Evolutionary conservation across 1,140 invertebrate genomes (phyloP), one percentile per base, ranked within the genome.

Genomic region (Geopemphigus sp.): DNA sequence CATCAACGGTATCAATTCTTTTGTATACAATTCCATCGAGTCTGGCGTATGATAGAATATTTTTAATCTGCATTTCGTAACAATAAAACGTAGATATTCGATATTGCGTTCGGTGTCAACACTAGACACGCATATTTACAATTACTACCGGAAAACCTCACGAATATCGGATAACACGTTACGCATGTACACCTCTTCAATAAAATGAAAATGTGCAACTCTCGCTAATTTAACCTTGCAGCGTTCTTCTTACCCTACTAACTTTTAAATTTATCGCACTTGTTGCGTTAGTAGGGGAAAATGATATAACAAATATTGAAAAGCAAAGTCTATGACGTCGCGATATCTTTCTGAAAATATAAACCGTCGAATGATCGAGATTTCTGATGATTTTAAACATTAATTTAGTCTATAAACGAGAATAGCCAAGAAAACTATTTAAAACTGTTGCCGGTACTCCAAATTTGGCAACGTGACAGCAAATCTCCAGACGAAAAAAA

Each of bases 401-500:
- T 57, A 8, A n/a, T 57, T 57, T 57, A 1, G n/a, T 57, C 1
- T 57, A 8, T 24, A 12, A 57, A 57, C 22, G 24, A 3, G 17
- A 54, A 57, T 24, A 24, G 1, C 24, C 56, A 57, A n/a, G n/a
- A 57, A 57, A 24, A 22, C n/a, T 68, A 68, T 22, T n/a, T 68
- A 45, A 47, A 8, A 39, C 39, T 57, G 56, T n/a, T 22, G 39
- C 22, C 19, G 22, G n/a, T 15, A 68, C 39, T 22, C 14, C 5
- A 12, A 68, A 47, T 4, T 68, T 47, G 64, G 39, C 64, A 68
- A 47, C 10, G n/a, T 47, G n/a, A 68, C 64, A 22, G 47, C 64
- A 22, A 68, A 68, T 22, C 39, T 68, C 64, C n/a, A 68, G 39
- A 68, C 39, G 39, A 47, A 68, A 47, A 50, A 68, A 14, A 39